phyloP scores from a whole-genome alignment of 2,113 vertebrate species.

The Lipotes vexillifer region DNA sequence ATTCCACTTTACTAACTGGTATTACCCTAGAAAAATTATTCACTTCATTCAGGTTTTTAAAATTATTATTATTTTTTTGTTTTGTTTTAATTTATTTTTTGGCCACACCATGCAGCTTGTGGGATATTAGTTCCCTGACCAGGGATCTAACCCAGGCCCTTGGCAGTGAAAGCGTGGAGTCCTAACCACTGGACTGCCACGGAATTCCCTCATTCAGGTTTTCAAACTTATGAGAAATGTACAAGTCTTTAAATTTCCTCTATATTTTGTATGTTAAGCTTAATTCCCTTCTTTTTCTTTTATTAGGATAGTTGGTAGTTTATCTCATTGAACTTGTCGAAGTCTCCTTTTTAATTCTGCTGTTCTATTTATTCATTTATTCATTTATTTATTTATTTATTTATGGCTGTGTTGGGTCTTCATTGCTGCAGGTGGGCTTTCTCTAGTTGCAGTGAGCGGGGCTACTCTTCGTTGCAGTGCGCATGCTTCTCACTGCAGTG shows the following conservation, averaged over 20 bases:
- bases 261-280: background rate
- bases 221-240: conserved; percentile 30
- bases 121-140: background rate
- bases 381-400: no score
- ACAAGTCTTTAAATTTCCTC: background rate
- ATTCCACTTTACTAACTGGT: background rate
- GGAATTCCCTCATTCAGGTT: background rate
- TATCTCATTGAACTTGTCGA: background rate
- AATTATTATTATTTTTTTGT: background rate
- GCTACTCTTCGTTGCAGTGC: no score
- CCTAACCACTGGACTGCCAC: background rate
- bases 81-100: background rate
- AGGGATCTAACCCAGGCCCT: background rate
- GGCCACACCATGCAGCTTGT: background rate
- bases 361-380: background rate
- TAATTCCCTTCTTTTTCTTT: background rate
- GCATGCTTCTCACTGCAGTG: no score
- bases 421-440: no score
- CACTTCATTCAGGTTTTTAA: conserved; percentile 9
- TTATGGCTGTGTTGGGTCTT: no score
- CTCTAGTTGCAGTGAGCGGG: no score
- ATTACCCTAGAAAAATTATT: background rate
- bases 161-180: background rate
- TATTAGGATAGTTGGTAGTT: background rate
- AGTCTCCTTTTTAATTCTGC: background rate